Base-by-base conservation (phyloP, 2,113 vertebrate species). In the Brachyhypopomus occidentalis region DNA sequence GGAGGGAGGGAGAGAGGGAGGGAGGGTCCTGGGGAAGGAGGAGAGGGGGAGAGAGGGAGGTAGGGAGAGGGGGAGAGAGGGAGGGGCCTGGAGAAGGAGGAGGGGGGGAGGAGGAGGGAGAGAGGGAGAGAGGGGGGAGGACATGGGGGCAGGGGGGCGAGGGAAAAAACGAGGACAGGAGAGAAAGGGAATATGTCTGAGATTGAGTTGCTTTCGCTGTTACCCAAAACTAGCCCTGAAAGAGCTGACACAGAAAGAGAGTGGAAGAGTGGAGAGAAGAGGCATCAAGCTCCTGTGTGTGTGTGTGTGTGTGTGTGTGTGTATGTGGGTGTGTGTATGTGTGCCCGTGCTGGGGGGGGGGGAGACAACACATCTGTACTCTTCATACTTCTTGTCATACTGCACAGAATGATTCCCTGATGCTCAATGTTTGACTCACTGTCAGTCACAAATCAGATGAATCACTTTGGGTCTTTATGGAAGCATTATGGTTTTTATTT, bases 201-300 rank as follows among this genome's bases (percentile, higher is more conserved):
- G 83, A 84, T 81, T 66, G 70, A 66, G 76, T 78, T 80, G 72
- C 79, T 78, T 78, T 78, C 25, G 63, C 80, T 79, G 76, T 79
- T 82, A 69, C 60, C 69, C 52, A 80, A 83, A 77, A 71, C 52
- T 22, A 67, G 72, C 63, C 52, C 22, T 81, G 77, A 79, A 75
- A 79, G 69, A 82, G 60, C n/a, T n/a, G 77, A 82, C 64, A 64
- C 6, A 30, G 69, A 75, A 77, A 76, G 72, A 76, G 76, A 75
- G 38, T 52, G 94, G 91, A 84, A 95, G 12, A 0, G 94, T 95
- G 56, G 93, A 94, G 0, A 19, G 91, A 93, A 0, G 93, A 92
- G 62, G 94, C 95, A 73, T 94, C 93, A 70, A 94, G 94, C 45
- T 95, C 94, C 94, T 95, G 45, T 52, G 45, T 14, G 45, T 52